These are phyloP conservation scores for Masnerella sp. DNA, from an alignment of 2,888 invertebrate species.

Conservation along the genomic window DNA sequence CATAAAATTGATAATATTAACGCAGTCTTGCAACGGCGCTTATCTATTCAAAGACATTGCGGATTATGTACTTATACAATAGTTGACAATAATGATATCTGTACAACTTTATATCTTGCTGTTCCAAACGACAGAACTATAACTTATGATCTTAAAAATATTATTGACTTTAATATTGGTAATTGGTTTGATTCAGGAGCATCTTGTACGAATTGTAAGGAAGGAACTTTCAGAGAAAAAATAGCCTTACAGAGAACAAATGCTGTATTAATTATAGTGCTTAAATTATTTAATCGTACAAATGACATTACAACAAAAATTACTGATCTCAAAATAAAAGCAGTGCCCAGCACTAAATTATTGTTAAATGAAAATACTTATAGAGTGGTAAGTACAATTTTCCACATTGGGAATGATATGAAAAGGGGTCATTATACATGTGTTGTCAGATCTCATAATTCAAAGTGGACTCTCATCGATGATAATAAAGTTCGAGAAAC, in stretches of 20 bases:
- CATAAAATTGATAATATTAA: no score
- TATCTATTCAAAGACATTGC: no score
- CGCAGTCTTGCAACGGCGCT: no score
- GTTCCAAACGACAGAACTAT: no score
- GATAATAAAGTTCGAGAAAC: constrained; percentile 1
- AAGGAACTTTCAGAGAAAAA: background rate
- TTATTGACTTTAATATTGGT: background rate
- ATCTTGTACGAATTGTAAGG: background rate
- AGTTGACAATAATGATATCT: no score
- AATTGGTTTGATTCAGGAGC: background rate
- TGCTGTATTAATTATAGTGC: background rate
- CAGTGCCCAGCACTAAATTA: background rate
- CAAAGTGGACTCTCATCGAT: background rate
- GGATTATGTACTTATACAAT: no score
- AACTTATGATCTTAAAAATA: background rate
- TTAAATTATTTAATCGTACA: background rate
- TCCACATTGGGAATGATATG: constrained; percentile 1
- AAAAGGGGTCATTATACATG: constrained; percentile 1
- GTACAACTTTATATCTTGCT: no score
- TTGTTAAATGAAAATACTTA: background rate
- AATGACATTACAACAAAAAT: background rate
- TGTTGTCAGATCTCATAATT: background rate
- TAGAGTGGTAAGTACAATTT: constrained; percentile 3
- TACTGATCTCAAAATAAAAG: background rate
- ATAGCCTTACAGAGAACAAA: background rate